Conservation (phyloP, 2,113 vertebrate genomes). For the Tamias sibiricus region DNA sequence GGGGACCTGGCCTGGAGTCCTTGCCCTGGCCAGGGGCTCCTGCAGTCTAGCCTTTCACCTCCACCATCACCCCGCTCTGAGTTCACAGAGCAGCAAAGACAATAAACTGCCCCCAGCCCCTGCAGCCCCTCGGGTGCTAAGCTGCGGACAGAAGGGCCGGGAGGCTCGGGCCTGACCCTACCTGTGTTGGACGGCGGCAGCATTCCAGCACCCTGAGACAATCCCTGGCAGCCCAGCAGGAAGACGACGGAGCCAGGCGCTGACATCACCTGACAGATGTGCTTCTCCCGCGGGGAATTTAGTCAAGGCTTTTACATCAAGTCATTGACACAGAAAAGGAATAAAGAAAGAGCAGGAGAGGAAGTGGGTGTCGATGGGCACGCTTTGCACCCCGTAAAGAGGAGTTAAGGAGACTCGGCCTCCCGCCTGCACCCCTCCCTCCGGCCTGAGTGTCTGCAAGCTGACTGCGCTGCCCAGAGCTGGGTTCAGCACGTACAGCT, state of each 20-base stretch:
- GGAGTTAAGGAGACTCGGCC: slow-evolving; percentile 11
- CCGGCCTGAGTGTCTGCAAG: slow-evolving; percentile 87
- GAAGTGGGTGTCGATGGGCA: slow-evolving; percentile 50
- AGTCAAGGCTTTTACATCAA: slow-evolving; percentile 79
- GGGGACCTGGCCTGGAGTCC: no score
- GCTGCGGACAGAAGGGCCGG: background rate
- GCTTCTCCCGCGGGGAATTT: slow-evolving; percentile 79
- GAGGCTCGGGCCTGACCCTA: slow-evolving; percentile 42
- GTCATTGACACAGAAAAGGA: slow-evolving; percentile 67
- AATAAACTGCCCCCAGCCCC: background rate
- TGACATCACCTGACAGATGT: slow-evolving; percentile 87
- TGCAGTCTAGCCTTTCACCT: background rate
- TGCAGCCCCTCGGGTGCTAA: background rate
- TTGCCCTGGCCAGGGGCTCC: background rate
- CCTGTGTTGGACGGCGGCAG: slow-evolving; percentile 46
- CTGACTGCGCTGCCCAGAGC: slow-evolving; percentile 92
- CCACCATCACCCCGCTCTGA: background rate
- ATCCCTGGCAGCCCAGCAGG: slow-evolving; percentile 84
- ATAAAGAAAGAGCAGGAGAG: slow-evolving; percentile 75
- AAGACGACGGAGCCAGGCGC: slow-evolving; percentile 80
- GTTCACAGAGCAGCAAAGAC: background rate
- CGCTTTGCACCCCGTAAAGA: slow-evolving; percentile 54
- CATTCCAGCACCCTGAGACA: slow-evolving; percentile 81
- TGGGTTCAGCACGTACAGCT: slow-evolving; percentile 93
- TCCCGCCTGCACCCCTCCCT: slow-evolving; percentile 3